Base-by-base conservation (phyloP, 2,888 invertebrate genomes). In the Toxonevra muliebris region DNA sequence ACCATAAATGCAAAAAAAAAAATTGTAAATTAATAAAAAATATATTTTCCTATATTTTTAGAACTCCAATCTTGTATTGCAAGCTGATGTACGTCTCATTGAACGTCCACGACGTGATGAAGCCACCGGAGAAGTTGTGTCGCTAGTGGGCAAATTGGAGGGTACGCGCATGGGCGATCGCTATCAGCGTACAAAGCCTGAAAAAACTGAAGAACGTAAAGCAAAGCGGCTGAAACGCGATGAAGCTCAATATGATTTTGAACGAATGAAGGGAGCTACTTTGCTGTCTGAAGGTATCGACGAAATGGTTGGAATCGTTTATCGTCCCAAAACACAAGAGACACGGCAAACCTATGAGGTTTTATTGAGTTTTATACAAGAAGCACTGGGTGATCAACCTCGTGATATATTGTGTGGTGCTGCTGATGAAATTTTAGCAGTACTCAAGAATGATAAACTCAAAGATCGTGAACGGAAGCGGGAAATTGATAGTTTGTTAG, bases 61-160 rank as follows among this genome's bases (percentile, higher is more conserved):
- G 97, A 99, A 99, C 85, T 99, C 99, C 0, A 99, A 99, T 89
- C 93, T 99, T 86, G 99, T 99, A 59, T 88, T 99, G 78, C 98
- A 98, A 96, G 98, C 98, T 67, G 99, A 99, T 88, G 95, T 98
- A 48, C 91, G 98, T 59, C 89, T 99, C 43, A 98, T 99, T 72
- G 99, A 99, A 85, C 88, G 97, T 74, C 90, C 98, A 71, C 95
- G 96, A 63, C 90, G 98, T 77, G 98, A 99, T 96, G 99, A 99
- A 86, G 97, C 99, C 0, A 99, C 99, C 0, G 98, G 99, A 20
- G 99, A 99, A 86, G 99, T 99, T 74, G 90, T 98, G 86, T 95
- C 98, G 66, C 89, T 99, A 76, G 93, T 94, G 55, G 96, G 97
- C 7, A 96, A 96, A 84, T 87, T 98, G 53, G 88, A 88, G 1